Evolutionary conservation across 2,797 vertebrate genomes (phyloP).

Genomic region (Sebastiscus tertius): DNA sequence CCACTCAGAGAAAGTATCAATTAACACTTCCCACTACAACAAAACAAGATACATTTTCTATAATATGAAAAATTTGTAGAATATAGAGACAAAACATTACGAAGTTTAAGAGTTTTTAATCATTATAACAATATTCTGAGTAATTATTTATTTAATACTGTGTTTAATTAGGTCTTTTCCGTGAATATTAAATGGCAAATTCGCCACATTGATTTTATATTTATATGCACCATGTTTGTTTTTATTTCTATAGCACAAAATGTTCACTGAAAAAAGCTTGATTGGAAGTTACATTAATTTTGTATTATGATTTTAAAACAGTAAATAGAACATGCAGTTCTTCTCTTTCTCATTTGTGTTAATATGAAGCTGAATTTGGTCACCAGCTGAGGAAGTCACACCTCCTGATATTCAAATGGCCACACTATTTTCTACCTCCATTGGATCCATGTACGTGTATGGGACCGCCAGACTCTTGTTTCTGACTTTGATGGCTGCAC

Average conservation of each 20-base stretch:
- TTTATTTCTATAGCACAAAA: background rate
- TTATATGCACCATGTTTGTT: background rate
- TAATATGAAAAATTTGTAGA: background rate
- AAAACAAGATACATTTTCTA: background rate
- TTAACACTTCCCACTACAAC: background rate
- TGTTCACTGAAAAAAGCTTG: no score
- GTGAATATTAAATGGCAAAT: no score
- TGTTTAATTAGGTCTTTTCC: no score
- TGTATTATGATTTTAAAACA: background rate
- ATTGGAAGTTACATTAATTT: no score
- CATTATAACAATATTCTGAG: background rate
- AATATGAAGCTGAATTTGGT: background rate
- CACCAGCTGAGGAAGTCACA: background rate
- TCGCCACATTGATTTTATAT: background rate
- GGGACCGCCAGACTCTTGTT: conserved; percentile 39
- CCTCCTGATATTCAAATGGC: conserved; percentile 39
- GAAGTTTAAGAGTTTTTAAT: background rate
- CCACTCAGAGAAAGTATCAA: background rate
- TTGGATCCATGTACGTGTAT: conserved; percentile 67
- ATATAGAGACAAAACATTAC: background rate
- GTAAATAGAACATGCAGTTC: background rate
- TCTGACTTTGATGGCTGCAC: conserved; percentile 33
- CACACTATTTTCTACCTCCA: conserved; percentile 59
- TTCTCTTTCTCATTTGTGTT: background rate
- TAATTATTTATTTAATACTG: no score